Conservation (phyloP, 2,797 vertebrate species). For the Anguilla marmorata region DNA sequence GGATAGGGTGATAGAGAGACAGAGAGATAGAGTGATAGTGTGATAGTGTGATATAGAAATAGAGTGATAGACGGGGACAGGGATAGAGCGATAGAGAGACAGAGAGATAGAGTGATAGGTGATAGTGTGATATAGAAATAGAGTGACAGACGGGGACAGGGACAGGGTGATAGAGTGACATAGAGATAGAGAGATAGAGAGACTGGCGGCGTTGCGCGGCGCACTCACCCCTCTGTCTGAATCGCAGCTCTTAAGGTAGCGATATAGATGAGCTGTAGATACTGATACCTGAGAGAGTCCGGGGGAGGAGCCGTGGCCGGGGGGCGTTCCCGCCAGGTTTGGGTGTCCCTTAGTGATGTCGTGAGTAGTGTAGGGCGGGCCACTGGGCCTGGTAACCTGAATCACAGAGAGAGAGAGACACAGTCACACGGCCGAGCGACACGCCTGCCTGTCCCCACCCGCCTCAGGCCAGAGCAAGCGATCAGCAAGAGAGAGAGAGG, state of each 20-base stretch:
- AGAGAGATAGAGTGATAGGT: too few species aligned
- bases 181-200: background rate
- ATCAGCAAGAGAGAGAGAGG: background rate
- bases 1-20: too few species aligned
- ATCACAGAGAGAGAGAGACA: slow-evolving; percentile 66
- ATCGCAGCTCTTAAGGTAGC: slow-evolving; percentile 77
- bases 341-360: slow-evolving; percentile 97
- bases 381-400: slow-evolving; percentile 89
- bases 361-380: slow-evolving; percentile 87
- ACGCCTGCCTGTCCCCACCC: background rate
- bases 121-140: too few species aligned
- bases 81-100: too few species aligned
- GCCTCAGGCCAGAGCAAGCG: background rate
- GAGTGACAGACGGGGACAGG: too few species aligned
- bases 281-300: slow-evolving; percentile 93
- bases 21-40: too few species aligned
- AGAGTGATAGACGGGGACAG: too few species aligned
- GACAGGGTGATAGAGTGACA: background rate
- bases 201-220: slow-evolving; percentile 46
- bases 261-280: slow-evolving; percentile 71
- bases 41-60: too few species aligned
- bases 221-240: slow-evolving; percentile 72
- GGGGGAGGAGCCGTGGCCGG: slow-evolving; percentile 92
- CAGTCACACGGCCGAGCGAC: background rate
- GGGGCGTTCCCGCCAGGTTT: slow-evolving; percentile 88